Evolutionary conservation across 2,888 invertebrate species (phyloP), one percentile per base, ranked within the genome.

Genomic region (Pollenia angustigena): DNA sequence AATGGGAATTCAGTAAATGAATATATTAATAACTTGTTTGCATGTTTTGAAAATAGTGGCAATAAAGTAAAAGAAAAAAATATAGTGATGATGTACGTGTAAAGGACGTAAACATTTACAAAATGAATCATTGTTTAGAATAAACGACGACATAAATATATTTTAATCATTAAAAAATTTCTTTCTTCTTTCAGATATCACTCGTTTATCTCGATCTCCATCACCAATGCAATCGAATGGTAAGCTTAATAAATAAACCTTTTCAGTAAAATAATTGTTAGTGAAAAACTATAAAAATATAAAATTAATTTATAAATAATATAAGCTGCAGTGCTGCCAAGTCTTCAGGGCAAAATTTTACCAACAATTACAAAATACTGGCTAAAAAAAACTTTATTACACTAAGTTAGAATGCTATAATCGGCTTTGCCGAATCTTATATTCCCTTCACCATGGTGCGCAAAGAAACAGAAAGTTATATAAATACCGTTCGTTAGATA

Each of bases 171-270:
- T 72, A 66, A 71, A 54, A 68, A 80, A 82, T 78, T 44, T 76
- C n/a, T 88, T 74, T 81, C 71, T 76, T 81, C 81, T 91, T 92
- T 32, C 91, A 93, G 93, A 93, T 90, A 93, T 93, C 94, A 96
- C 94, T 92, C 94, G 95, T 90, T 93, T 96, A 92, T 96, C 96
- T 92, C 96, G 96, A 93, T 96, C 96, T 90, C 96, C 97, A 88
- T 96, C 96, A 91, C 96, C 97, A 91, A 96, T 97, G 89, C 95
- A 95, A 92, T 96, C 96, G 91, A 95, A 96, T 92, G 96, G 96
- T 96, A 93, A 94, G 96, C 94, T 87, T 6, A 14, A 42, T 6
- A 14, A 42, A 48, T 10, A 48, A 54, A 2, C 14, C 48, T 14
- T 50, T 14, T 32, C 12, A 66, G 6, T 46, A 23, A 10, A 16